Evolutionary conservation across 2,797 vertebrate species (phyloP), one percentile per base, ranked within the genome.

Genomic region (Anolis apletophallus): DNA sequence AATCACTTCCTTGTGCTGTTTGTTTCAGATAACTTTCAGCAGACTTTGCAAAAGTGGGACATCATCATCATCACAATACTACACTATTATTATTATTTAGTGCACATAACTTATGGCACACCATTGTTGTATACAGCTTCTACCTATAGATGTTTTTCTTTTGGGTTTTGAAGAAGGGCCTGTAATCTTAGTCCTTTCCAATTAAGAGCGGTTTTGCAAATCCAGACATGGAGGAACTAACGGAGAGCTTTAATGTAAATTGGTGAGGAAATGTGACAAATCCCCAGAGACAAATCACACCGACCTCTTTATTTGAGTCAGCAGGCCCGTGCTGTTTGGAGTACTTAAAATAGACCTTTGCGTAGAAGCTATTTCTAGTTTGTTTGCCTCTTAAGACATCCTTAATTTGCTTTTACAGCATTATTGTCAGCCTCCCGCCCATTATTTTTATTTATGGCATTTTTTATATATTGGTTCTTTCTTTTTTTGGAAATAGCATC

Each of bases 301-400:
- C 78, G 80, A 1, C 74, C 61, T 91, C 88, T 72, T 84, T 64
- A 71, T 85, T 67, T 87, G 85, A 88, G 80, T 16, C 86, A 83
- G 23, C 64, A 50, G 64, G 21, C 40, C 10, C 54, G 74, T 78
- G 79, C 29, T 81, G 59, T 84, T 67, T 29, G 21, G 5, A 11
- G 19, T 23, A n/a, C 83, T 90, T 82, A 76, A 78, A 55, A 90
- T 16, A 85, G 55, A 8, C 73, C 59, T 50, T 87, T 2, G 3
- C 0, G 0, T 85, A 32, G 34, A 29, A 34, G 80, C 83, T 54
- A 2, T 74, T 79, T 76, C 34, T 69, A 72, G 50, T 5, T 46
- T 55, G 50, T 23, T 75, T 74, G 5, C 32, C 17, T 67, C 72
- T 82, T 72, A 3, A 46, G 68, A 10, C 32, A 13, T 57, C 29